Evolutionary conservation across 2,888 invertebrate genomes (phyloP), one percentile per base, ranked within the genome.

Genomic region (Protophormia terraenovae): DNA sequence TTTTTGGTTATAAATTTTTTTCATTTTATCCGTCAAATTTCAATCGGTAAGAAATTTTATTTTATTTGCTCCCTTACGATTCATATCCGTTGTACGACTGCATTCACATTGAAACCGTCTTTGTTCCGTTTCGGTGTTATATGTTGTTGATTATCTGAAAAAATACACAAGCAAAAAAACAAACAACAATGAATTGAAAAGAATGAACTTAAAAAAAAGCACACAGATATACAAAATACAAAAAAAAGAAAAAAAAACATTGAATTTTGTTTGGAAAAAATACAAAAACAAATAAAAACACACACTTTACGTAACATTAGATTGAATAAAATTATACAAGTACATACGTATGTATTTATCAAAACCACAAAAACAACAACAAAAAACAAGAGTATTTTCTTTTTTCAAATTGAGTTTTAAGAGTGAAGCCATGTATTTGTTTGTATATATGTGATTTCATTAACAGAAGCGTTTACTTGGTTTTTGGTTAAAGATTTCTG

Each of bases 101-200:
- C 73, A 73, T 53, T 75, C 77, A 80, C 71, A 47, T 78, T 78
- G 62, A 79, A 79, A 58, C 62, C 75, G 75, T 71, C 58, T 78
- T 79, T 75, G 78, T 82, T 82, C 71, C 85, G 75, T 82, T 82
- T 82, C 22, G 78, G 41, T 82, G 69, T 71, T 81, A 88, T 90
- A 89, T 88, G 73, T 73, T 89, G 62, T 71, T 79, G 78, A 82
- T 85, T 85, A 82, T 82, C 85, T 85, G 82, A 78, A 85, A 85
- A 78, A 60, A 62, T 38, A 53, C 45, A 80, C 41, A 76, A 76
- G 50, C 47, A 72, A 80, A 79, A 71, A 27, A 71, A 45, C n/a
- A 5, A 64, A 45, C 27, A 78, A 55, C 6, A 38, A 62, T 47
- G 8, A 27, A 53, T 38, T 72, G 5, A 69, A 55, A 32, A 75